Percentiles rank a stretch among this genome's conserved stretches.
Conservation (phyloP, 2,888 invertebrate species). For the Papilio gigon region DNA sequence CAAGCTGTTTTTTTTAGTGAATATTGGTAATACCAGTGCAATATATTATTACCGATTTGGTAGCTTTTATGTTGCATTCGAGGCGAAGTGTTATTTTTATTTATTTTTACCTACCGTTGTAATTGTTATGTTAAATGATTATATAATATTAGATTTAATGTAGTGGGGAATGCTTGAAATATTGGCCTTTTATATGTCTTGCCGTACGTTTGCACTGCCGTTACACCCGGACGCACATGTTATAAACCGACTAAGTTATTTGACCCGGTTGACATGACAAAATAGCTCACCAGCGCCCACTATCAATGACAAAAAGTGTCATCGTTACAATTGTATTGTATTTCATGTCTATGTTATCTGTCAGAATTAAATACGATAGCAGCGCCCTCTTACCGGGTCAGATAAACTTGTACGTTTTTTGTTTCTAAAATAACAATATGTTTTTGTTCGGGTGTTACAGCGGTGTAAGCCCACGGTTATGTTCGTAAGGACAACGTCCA, state of each 20-base stretch:
- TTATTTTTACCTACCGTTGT: slow-evolving; percentile 48
- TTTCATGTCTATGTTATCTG: too few species aligned
- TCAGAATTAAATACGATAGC: too few species aligned
- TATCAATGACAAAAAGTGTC: too few species aligned
- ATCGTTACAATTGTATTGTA: too few species aligned
- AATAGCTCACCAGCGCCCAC: too few species aligned
- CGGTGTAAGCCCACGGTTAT: slow-evolving; percentile 49
- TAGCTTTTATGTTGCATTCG: slow-evolving; percentile 44
- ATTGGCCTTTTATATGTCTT: slow-evolving; percentile 73
- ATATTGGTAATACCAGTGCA: slow-evolving; percentile 43
- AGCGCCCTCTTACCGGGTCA: too few species aligned
- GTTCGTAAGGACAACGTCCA: slow-evolving; percentile 77
- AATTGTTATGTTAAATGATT: slow-evolving; percentile 46
- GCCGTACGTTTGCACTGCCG: not conserved
- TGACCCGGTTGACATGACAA: too few species aligned
- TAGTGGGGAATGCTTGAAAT: slow-evolving; percentile 43
- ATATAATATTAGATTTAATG: slow-evolving; percentile 43
- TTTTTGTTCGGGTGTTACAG: not conserved
- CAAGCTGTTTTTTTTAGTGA: slow-evolving; percentile 15
- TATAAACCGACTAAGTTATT: not conserved
- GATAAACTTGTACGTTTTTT: too few species aligned
- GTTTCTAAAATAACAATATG: slow-evolving; percentile 41
- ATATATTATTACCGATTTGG: slow-evolving; percentile 44
- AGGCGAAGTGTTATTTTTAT: slow-evolving; percentile 48
- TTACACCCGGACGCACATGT: not conserved